Percentiles rank a stretch among this genome's conserved stretches.
phyloP scores from a whole-genome alignment of 53 echinoderm and acorn worm genomes.

The Echinometra lucunter region DNA sequence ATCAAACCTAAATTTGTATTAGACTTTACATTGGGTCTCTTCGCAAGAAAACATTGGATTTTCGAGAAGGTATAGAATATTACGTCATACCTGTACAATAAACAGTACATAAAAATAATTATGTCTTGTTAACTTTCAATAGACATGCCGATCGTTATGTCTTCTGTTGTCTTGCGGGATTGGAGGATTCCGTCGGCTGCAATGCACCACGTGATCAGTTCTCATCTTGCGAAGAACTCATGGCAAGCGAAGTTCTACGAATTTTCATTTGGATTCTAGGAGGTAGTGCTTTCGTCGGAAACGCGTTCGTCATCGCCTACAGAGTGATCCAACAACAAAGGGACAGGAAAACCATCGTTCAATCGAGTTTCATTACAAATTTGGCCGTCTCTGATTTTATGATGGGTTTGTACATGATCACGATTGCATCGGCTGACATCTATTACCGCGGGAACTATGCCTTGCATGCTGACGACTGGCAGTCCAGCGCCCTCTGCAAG shows the following conservation, averaged over 20 bases:
- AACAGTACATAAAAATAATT: neutral
- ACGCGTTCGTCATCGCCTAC: constrained; percentile 60
- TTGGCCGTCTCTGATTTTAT: constrained; percentile 72
- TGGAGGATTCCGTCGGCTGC: constrained; percentile 36
- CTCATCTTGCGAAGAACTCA: constrained; percentile 71
- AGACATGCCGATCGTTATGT: constrained; percentile 61
- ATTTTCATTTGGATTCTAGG: constrained; percentile 70
- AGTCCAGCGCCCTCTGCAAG: constrained; percentile 64
- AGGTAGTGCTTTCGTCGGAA: constrained; percentile 66
- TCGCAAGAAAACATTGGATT: too few relatives aligned
- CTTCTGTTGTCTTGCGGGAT: constrained; percentile 62
- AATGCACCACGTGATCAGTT: constrained; percentile 69
- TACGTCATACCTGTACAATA: too few relatives aligned
- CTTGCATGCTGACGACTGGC: constrained; percentile 58
- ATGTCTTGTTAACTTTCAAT: neutral
- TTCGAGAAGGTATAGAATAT: too few relatives aligned
- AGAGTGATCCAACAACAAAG: neutral
- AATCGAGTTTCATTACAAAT: constrained; percentile 68
- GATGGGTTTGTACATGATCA: constrained; percentile 75
- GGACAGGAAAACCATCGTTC: constrained; percentile 44
- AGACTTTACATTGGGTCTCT: too few relatives aligned
- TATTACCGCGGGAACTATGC: constrained; percentile 65
- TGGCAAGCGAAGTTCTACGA: constrained; percentile 55
- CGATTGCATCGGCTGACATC: constrained; percentile 68
- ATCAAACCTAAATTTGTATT: too few relatives aligned